Conservation (phyloP, 2,797 vertebrate species). For the Tarsius wallacei region DNA sequence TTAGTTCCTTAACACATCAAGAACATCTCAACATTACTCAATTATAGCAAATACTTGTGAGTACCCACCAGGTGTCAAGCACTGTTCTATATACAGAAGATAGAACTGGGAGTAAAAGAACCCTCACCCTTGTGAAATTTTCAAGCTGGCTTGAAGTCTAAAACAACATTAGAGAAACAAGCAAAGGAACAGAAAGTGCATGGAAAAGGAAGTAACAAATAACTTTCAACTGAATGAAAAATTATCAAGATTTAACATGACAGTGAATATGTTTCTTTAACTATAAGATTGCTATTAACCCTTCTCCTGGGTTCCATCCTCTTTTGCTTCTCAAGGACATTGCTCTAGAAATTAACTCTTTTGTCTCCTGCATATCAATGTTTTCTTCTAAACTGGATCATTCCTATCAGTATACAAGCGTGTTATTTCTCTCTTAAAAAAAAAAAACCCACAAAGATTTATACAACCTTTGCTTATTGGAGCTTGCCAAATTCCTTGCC, state of each 20-base stretch:
- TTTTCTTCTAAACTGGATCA: background rate
- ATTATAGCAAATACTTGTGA: background rate
- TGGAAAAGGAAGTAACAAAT: background rate
- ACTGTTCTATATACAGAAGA: background rate
- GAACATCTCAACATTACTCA: background rate
- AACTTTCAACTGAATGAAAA: background rate
- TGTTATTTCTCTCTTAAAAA: background rate
- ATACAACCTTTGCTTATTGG: background rate
- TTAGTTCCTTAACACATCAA: background rate
- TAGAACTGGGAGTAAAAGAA: background rate
- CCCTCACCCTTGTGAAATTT: background rate
- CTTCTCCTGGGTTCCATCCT: background rate
- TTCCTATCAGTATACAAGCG: background rate
- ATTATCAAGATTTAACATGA: background rate
- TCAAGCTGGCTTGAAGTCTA: background rate
- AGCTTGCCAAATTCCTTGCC: background rate
- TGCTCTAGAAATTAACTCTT: background rate
- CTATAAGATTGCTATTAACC: background rate
- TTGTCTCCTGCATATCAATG: background rate
- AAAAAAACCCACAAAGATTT: background rate
- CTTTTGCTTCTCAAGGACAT: background rate
- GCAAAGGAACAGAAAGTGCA: background rate
- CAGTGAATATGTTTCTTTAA: background rate
- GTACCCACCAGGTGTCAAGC: background rate
- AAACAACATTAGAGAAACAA: background rate